Conservation (phyloP, 1,140 invertebrate genomes). For the Drosophila pectinifera region DNA sequence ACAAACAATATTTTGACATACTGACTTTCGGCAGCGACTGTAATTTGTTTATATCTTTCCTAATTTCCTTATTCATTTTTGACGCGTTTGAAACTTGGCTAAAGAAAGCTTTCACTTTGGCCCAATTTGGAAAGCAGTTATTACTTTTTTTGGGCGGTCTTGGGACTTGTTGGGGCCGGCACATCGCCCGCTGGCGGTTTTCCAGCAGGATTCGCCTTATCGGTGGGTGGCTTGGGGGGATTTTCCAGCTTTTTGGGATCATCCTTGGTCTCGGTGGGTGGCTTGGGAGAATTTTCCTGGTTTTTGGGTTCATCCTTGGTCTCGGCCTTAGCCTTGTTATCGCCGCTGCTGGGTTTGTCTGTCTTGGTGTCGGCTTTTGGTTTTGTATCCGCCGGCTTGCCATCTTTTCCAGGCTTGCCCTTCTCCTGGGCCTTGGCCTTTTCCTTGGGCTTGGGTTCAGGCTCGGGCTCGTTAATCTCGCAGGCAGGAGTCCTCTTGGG, state of each 20-base stretch:
- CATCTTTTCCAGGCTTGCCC: neutral
- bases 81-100: neutral
- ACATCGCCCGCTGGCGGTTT: neutral
- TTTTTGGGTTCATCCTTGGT: neutral
- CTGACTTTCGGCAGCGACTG: too few relatives aligned
- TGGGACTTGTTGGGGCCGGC: neutral
- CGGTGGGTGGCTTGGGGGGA: neutral
- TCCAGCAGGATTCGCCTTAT: too few relatives aligned
- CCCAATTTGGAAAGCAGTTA: neutral
- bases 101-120: neutral
- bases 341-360: neutral
- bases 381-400: too few relatives aligned
- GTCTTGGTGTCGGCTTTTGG: neutral
- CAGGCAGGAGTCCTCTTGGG: slow-evolving; percentile 21
- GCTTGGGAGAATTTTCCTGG: too few relatives aligned
- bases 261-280: neutral
- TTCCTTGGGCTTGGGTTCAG: slow-evolving; percentile 9
- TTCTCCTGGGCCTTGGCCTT: slow-evolving; percentile 5
- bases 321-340: neutral
- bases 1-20: too few relatives aligned
- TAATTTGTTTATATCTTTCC: too few relatives aligned
- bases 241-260: too few relatives aligned
- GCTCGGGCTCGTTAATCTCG: slow-evolving; percentile 55
- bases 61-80: too few relatives aligned
- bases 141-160: neutral